phyloP scores from a whole-genome alignment of 2,113 vertebrate species.

The Dascyllus trimaculatus region DNA sequence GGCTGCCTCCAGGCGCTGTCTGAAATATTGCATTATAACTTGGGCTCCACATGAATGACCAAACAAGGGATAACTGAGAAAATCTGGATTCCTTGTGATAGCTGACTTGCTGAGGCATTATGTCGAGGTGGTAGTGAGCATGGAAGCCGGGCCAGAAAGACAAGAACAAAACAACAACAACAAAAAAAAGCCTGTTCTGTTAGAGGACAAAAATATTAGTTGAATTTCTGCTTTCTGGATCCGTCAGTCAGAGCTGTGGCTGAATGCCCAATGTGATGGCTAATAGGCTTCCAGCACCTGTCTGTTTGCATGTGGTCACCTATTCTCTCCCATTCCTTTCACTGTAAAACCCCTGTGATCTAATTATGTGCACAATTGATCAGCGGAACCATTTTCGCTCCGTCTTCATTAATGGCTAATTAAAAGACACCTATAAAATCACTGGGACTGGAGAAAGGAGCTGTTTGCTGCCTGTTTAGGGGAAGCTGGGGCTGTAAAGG shows the following conservation, averaged over 20 bases:
- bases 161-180: background rate
- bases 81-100: constrained; percentile 38
- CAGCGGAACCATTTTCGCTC: constrained; percentile 61
- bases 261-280: background rate
- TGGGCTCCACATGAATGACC: constrained; percentile 35
- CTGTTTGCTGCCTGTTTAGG: background rate
- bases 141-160: background rate
- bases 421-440: constrained; percentile 71
- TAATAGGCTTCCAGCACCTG: constrained; percentile 13
- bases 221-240: background rate
- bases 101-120: constrained; percentile 18
- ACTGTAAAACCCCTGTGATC: constrained; percentile 56
- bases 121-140: constrained; percentile 12
- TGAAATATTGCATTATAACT: constrained; percentile 45
- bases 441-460: constrained; percentile 22
- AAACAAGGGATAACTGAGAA: constrained; percentile 33
- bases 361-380: constrained; percentile 77
- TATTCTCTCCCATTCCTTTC: constrained; percentile 5
- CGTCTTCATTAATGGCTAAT: constrained; percentile 75
- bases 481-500: background rate
- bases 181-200: background rate
- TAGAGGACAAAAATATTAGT: background rate
- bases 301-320: constrained; percentile 3
- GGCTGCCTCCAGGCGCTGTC: constrained; percentile 44
- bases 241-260: background rate